Conservation (phyloP, 2,888 invertebrate genomes). For the Pterostichus niger region DNA sequence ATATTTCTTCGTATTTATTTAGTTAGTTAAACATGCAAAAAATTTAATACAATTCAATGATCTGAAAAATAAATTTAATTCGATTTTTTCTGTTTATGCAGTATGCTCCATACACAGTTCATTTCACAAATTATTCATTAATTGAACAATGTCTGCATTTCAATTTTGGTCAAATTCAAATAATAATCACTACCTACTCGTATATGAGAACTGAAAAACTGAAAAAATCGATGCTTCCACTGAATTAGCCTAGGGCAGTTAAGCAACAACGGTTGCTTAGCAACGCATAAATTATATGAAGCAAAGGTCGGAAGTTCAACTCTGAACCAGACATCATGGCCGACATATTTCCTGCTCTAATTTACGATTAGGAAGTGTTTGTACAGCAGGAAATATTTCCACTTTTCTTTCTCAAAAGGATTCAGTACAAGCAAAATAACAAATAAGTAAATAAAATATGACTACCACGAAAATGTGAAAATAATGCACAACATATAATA, state of each 20-base stretch:
- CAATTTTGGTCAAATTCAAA: background rate
- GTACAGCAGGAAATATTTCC: no score
- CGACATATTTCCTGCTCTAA: no score
- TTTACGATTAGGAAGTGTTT: no score
- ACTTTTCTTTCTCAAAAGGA: constrained; percentile 21
- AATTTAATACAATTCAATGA: constrained; percentile 20
- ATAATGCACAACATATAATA: no score
- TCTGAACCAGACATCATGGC: no score
- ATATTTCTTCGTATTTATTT: background rate
- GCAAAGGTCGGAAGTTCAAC: constrained; percentile 20
- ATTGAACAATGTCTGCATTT: constrained; percentile 2
- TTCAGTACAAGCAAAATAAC: constrained; percentile 16
- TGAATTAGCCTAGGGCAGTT: constrained; percentile 1
- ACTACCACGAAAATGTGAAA: no score
- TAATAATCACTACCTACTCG: constrained; percentile 19
- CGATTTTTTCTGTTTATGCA: constrained; percentile 13
- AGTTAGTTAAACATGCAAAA: constrained; percentile 11
- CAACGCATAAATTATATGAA: constrained; percentile 14
- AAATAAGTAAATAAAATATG: no score
- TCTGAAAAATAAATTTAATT: constrained; percentile 11
- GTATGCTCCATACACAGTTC: background rate
- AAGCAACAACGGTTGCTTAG: constrained; percentile 11
- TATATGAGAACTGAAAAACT: background rate
- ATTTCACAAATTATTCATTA: constrained; percentile 16
- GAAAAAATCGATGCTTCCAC: no score